phyloP scores from a whole-genome alignment of 1,140 invertebrate species.

The Globodera ellingtonae region DNA sequence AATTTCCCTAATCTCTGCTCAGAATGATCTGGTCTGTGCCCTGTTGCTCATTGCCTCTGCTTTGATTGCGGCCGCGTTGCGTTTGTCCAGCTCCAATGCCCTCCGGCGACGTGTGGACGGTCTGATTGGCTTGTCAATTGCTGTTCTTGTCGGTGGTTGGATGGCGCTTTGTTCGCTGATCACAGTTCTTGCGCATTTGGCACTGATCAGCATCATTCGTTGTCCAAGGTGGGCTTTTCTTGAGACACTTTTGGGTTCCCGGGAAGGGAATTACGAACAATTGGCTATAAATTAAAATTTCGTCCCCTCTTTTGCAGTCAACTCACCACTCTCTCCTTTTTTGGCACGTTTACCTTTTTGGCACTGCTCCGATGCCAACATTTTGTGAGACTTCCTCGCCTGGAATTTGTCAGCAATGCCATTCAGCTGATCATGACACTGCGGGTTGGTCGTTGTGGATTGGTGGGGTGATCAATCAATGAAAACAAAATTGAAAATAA shows the following conservation, averaged over 20 bases:
- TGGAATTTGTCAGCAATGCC: conserved; percentile 81
- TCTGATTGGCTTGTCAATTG: conserved; percentile 36
- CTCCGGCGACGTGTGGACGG: conserved; percentile 36
- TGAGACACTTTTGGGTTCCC: too few relatives aligned
- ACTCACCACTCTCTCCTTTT: conserved; percentile 78
- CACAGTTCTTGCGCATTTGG: conserved; percentile 44
- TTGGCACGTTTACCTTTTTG: conserved; percentile 80
- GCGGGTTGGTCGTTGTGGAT: conserved; percentile 69
- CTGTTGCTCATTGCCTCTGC: conserved; percentile 30
- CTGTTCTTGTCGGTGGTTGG: conserved; percentile 25
- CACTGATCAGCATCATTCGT: conserved; percentile 23
- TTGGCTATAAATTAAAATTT: conserved; percentile 24
- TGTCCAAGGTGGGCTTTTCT: conserved; percentile 34
- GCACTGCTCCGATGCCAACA: conserved; percentile 79
- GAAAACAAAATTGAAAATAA: neutral
- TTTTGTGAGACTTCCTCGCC: conserved; percentile 76
- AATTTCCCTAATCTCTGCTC: neutral
- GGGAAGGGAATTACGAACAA: too few relatives aligned
- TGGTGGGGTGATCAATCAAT: neutral
- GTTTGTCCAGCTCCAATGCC: neutral
- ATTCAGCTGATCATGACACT: conserved; percentile 88
- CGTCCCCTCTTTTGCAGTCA: conserved; percentile 71
- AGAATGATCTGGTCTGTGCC: conserved; percentile 41
- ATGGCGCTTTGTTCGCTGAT: conserved; percentile 38
- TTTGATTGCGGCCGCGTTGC: conserved; percentile 19